phyloP scores from a whole-genome alignment of 1,140 invertebrate genomes.

The Panagrolaimus sp. region DNA sequence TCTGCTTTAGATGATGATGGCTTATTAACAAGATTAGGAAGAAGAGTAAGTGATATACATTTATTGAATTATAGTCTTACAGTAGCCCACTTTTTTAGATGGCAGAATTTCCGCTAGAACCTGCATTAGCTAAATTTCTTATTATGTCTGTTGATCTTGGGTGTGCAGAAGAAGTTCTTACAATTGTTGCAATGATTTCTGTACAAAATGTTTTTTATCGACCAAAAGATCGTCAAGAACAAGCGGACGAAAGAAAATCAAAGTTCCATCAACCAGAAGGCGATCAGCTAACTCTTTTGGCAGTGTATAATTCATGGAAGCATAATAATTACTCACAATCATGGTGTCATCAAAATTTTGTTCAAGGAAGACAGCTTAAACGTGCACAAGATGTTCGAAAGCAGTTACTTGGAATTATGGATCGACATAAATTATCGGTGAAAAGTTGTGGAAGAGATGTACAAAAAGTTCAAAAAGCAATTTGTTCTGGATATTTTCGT shows the following conservation, averaged over 20 bases:
- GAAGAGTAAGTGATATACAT: conserved; percentile 66
- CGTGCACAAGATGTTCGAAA: conserved; percentile 82
- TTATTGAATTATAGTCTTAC: conserved; percentile 17
- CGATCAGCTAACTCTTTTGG: conserved; percentile 91
- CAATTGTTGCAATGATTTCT: conserved; percentile 96
- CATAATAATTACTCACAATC: conserved; percentile 98
- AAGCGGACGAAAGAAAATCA: conserved; percentile 96
- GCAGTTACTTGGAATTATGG: conserved; percentile 72
- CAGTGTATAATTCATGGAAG: conserved; percentile 98
- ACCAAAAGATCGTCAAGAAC: conserved; percentile 83
- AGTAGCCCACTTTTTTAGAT: conserved; percentile 66
- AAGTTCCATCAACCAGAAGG: conserved; percentile 98
- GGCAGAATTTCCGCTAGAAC: conserved; percentile 98
- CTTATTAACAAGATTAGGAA: conserved; percentile 79
- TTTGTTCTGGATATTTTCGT: conserved; percentile 96
- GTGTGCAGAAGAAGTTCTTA: conserved; percentile 95
- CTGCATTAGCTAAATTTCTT: conserved; percentile 95
- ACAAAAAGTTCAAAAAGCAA: conserved; percentile 89
- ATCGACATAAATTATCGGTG: conserved; percentile 85
- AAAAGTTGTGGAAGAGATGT: conserved; percentile 92
- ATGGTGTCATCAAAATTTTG: conserved; percentile 99
- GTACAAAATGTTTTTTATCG: conserved; percentile 98
- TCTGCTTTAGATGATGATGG: conserved; percentile 96
- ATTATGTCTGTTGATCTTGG: conserved; percentile 98
- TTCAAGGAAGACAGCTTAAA: conserved; percentile 92